Evolutionary conservation across 2,888 invertebrate genomes (phyloP).

Genomic region (Microchrysa polita): DNA sequence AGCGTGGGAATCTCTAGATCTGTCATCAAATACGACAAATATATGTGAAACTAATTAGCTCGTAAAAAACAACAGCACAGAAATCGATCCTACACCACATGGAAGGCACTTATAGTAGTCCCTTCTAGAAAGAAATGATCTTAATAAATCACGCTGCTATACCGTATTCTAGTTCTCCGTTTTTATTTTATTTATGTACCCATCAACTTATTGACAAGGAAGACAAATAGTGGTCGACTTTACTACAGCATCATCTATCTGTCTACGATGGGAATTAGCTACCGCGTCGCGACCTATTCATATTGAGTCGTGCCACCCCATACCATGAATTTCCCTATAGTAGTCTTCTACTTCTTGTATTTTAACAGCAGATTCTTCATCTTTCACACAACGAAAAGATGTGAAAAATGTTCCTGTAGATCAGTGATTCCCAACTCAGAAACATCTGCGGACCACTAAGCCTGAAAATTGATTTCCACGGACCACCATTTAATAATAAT

Average conservation of each 20-base stretch:
- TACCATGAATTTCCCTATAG: constrained; percentile 11
- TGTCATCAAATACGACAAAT: constrained; percentile 12
- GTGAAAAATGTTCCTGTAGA: neutral
- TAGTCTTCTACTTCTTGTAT: no score
- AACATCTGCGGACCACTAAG: no score
- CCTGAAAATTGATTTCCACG: neutral
- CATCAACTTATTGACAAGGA: constrained; percentile 37
- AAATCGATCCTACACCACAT: constrained; percentile 5
- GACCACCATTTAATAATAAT: no score
- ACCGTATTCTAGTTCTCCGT: neutral
- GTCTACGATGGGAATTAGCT: no score
- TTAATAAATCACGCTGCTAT: constrained; percentile 9
- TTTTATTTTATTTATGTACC: no score
- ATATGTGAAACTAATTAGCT: neutral
- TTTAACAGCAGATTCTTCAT: no score
- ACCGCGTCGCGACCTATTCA: constrained; percentile 7
- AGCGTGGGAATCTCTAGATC: constrained; percentile 26
- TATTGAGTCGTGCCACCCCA: constrained; percentile 8
- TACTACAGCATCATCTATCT: no score
- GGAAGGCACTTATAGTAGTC: constrained; percentile 9
- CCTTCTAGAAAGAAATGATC: neutral
- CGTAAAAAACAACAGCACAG: neutral
- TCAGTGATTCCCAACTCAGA: no score
- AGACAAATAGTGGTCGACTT: constrained; percentile 12
- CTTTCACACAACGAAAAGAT: constrained; percentile 5